A percentile compares a stretch with the other conserved stretches of the same genome.
These are phyloP conservation scores for Chauna torquata DNA, from an alignment of 2,113 vertebrate species.

Conservation along the genomic window DNA sequence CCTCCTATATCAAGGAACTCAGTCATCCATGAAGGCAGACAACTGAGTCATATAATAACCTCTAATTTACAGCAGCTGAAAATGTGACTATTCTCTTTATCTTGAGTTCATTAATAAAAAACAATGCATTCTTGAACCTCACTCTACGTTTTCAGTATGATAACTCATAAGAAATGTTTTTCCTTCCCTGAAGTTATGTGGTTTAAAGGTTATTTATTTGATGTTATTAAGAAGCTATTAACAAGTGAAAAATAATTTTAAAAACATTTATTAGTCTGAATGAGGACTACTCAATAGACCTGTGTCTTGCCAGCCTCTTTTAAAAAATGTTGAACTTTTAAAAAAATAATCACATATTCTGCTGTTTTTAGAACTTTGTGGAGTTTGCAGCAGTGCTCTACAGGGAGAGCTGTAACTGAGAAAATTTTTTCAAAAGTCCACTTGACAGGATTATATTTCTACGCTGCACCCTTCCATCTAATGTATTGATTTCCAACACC, in stretches of 20 bases:
- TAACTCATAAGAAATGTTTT: background rate
- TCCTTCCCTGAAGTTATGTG: background rate
- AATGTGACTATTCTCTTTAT: background rate
- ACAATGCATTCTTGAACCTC: background rate
- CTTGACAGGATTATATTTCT: background rate
- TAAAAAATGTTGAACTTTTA: background rate
- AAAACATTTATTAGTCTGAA: background rate
- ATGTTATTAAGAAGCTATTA: background rate
- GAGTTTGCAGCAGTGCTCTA: background rate
- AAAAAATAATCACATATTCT: background rate
- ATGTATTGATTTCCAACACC: background rate
- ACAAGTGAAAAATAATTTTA: background rate
- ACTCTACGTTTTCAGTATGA: background rate
- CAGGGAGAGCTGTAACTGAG: background rate
- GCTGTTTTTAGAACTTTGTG: background rate
- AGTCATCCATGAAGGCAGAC: background rate
- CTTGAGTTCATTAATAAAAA: background rate
- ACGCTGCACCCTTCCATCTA: background rate
- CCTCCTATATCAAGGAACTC: background rate
- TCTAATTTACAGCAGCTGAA: background rate
- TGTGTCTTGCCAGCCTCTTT: background rate
- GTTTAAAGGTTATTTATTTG: background rate
- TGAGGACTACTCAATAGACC: background rate
- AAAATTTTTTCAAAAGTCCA: background rate
- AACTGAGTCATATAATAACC: background rate